Percentiles rank a stretch among this genome's conserved stretches.
Evolutionary conservation across 2,888 invertebrate genomes (phyloP).

Genomic region (Polyploca ridens): DNA sequence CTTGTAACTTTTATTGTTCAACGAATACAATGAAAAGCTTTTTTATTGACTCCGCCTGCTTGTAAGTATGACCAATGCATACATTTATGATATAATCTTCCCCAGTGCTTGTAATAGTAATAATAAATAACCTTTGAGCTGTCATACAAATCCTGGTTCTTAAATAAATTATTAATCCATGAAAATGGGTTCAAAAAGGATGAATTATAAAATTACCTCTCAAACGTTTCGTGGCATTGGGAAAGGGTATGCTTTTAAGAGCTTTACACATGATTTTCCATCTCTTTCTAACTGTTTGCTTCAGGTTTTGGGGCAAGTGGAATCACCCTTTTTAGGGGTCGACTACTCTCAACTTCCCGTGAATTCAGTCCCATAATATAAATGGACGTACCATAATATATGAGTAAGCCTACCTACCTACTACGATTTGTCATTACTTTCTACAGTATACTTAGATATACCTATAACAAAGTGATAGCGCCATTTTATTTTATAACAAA

Average conservation of each 20-base stretch:
- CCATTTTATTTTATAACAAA: no score
- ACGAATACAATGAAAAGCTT: slow-evolving; percentile 17
- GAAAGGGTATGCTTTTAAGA: slow-evolving; percentile 67
- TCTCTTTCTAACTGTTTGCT: slow-evolving; percentile 36
- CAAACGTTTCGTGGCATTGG: slow-evolving; percentile 72
- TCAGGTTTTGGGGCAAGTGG: slow-evolving; percentile 39
- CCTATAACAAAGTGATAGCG: no score
- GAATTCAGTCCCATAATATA: neutral
- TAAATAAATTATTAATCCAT: slow-evolving; percentile 75
- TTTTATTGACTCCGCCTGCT: slow-evolving; percentile 21
- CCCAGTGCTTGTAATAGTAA: slow-evolving; percentile 44
- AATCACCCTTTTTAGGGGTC: slow-evolving; percentile 53
- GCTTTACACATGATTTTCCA: slow-evolving; percentile 54
- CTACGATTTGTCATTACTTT: no score
- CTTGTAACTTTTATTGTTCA: slow-evolving; percentile 53
- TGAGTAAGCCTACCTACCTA: no score
- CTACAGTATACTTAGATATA: no score
- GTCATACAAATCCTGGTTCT: slow-evolving; percentile 65
- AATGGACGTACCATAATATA: neutral
- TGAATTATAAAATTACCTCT: slow-evolving; percentile 79
- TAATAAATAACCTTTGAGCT: slow-evolving; percentile 64
- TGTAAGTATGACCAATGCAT: slow-evolving; percentile 21
- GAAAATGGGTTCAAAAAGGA: slow-evolving; percentile 79
- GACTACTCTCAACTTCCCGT: neutral
- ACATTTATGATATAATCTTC: slow-evolving; percentile 22